A percentile compares a stretch with the other conserved stretches of the same genome.
Evolutionary conservation across 2,888 invertebrate species (phyloP).

Genomic region (Drosophila longiperda): DNA sequence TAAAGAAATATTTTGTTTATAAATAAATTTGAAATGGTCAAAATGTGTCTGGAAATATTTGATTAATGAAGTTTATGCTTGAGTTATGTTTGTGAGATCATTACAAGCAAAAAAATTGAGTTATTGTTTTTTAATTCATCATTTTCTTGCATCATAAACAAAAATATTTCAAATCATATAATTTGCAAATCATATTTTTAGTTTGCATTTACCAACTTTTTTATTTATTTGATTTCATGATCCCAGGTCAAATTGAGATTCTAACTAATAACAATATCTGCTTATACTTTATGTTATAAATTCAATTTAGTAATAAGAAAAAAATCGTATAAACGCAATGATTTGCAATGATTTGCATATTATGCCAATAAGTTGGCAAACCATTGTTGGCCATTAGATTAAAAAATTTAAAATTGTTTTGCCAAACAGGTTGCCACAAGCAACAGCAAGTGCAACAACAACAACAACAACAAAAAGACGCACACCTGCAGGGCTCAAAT

Average conservation of each 20-base stretch:
- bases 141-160: neutral
- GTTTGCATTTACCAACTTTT: neutral
- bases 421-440: conserved; percentile 71
- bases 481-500: conserved; percentile 62
- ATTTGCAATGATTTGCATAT: conserved; percentile 38
- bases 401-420: conserved; percentile 58
- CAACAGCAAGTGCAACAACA: conserved; percentile 34
- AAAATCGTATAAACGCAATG: conserved; percentile 4
- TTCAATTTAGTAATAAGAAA: neutral
- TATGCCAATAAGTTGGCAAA: conserved; percentile 13
- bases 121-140: neutral
- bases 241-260: neutral
- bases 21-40: conserved; percentile 1
- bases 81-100: neutral
- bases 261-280: neutral
- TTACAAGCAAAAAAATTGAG: neutral
- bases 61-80: conserved; percentile 16
- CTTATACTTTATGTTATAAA: neutral
- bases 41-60: conserved; percentile 6
- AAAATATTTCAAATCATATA: neutral
- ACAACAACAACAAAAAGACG: conserved; percentile 10
- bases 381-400: conserved; percentile 8
- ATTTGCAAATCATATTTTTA: neutral
- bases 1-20: neutral
- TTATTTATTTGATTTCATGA: neutral